Percentiles rank a stretch among this genome's conserved stretches.
Evolutionary conservation across 1,140 invertebrate species (phyloP).

Genomic region (Drosophila kanapiae): DNA sequence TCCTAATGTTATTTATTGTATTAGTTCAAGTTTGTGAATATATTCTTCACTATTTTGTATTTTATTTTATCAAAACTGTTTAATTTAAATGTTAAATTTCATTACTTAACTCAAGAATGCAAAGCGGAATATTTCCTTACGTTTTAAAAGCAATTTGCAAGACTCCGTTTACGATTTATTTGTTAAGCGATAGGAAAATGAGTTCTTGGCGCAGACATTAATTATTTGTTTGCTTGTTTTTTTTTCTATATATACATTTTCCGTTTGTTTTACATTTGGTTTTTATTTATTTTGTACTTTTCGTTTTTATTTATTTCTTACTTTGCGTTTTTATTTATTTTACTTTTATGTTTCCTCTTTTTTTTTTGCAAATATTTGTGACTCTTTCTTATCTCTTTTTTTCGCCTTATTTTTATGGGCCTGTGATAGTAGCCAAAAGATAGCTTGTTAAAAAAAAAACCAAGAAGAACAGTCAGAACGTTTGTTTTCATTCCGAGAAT

Average conservation of each 20-base stretch:
- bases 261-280: no score
- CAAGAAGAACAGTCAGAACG: slow-evolving; percentile 12
- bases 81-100: no score
- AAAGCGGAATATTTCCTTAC: neutral
- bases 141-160: neutral
- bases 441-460: neutral
- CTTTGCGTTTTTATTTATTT: slow-evolving; percentile 11
- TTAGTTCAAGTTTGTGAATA: no score
- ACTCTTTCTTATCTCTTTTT: slow-evolving; percentile 11
- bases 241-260: no score
- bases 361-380: slow-evolving; percentile 45
- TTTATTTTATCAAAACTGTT: no score
- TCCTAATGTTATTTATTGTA: no score
- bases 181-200: slow-evolving; percentile 14
- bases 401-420: slow-evolving; percentile 22
- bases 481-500: slow-evolving; percentile 10
- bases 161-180: neutral
- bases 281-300: no score
- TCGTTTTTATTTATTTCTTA: no score
- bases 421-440: neutral
- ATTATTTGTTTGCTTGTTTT: slow-evolving; percentile 27
- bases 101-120: no score
- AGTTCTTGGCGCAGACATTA: neutral
- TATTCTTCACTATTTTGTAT: no score
- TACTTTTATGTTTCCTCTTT: neutral